These are phyloP conservation scores for Delphinus delphis DNA, from an alignment of 2,113 vertebrate genomes.

Conservation along the genomic window DNA sequence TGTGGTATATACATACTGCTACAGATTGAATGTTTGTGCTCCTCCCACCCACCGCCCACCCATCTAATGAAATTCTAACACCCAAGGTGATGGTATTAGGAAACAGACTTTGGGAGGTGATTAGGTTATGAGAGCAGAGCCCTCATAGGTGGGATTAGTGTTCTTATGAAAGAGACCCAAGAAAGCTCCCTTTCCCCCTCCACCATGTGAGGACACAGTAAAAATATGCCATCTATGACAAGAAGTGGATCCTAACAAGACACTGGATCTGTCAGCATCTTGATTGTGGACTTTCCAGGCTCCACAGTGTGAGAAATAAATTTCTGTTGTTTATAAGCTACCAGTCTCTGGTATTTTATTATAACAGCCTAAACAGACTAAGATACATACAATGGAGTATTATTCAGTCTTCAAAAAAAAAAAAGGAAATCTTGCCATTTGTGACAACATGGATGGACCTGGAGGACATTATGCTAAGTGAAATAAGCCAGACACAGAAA, in stretches of 20 bases:
- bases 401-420: not conserved
- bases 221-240: not conserved
- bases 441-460: not conserved
- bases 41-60: not conserved
- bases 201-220: not conserved
- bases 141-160: not conserved
- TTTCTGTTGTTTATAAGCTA: not conserved
- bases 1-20: not conserved
- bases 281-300: not conserved
- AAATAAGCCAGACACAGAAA: not conserved
- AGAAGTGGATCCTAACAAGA: not conserved
- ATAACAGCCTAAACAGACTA: not conserved
- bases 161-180: not conserved
- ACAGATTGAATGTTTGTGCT: not conserved
- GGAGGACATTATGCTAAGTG: not conserved
- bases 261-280: not conserved
- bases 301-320: not conserved
- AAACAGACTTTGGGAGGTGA: not conserved
- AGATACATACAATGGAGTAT: not conserved
- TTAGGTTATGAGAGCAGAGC: not conserved
- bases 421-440: not conserved
- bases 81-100: not conserved
- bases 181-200: not conserved
- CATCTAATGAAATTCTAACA: not conserved
- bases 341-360: not conserved